Percentiles rank a stretch among this genome's conserved stretches.
Evolutionary conservation across 2,888 invertebrate genomes (phyloP).

Genomic region (Acrocyrtus sp.): DNA sequence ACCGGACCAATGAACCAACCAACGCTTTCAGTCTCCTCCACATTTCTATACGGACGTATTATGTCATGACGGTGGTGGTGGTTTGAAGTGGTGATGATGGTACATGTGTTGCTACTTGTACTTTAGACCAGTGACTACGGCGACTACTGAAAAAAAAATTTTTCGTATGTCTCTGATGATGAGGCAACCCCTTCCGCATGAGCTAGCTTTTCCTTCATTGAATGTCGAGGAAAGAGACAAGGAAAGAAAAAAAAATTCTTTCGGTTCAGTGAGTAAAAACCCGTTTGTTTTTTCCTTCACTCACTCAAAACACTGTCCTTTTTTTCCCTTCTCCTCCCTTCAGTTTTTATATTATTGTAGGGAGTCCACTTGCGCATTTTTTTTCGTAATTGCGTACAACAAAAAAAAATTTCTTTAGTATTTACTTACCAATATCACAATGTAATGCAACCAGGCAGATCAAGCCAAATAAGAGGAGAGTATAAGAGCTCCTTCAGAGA

Average conservation of each 20-base stretch:
- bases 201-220: conserved; percentile 30
- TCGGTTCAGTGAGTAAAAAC: conserved; percentile 42
- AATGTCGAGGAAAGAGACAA: conserved; percentile 20
- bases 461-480: neutral
- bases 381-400: conserved; percentile 28
- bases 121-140: no score
- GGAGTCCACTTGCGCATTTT: conserved; percentile 15
- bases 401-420: neutral
- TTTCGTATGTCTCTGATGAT: conserved; percentile 15
- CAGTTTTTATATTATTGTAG: neutral
- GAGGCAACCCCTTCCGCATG: conserved; percentile 49
- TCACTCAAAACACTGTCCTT: neutral
- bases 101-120: neutral
- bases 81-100: neutral
- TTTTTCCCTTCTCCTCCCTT: conserved; percentile 5
- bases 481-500: no score
- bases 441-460: neutral
- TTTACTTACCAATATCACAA: neutral
- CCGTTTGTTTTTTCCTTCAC: conserved; percentile 22
- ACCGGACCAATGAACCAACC: neutral
- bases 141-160: neutral
- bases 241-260: conserved; percentile 30
- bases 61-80: neutral
- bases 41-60: no score
- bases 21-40: neutral